phyloP scores from a whole-genome alignment of 2,113 vertebrate genomes.

The Crotophaga sulcirostris region DNA sequence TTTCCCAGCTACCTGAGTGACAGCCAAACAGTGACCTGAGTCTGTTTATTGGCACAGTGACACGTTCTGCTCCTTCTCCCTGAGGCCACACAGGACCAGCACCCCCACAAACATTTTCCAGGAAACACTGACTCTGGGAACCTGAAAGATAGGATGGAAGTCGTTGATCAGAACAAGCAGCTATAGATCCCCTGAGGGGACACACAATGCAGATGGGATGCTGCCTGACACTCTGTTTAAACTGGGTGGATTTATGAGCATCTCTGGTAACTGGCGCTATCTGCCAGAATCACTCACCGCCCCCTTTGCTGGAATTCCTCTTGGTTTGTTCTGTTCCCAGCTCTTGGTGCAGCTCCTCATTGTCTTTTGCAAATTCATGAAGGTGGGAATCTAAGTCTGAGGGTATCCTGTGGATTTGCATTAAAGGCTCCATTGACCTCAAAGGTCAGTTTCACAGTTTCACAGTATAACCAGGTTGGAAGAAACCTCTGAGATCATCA shows the following conservation, averaged over 20 bases:
- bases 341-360: background rate
- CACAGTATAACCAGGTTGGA: too few relatives aligned
- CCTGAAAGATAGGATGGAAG: background rate
- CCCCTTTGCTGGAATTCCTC: conserved; percentile 44
- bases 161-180: conserved; percentile 23
- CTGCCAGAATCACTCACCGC: conserved; percentile 16
- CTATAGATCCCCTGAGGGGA: conserved; percentile 15
- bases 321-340: conserved; percentile 45
- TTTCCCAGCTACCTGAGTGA: background rate
- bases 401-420: background rate
- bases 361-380: background rate
- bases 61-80: background rate
- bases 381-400: background rate
- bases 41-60: background rate
- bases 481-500: too few relatives aligned
- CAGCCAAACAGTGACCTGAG: background rate
- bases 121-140: conserved; percentile 36
- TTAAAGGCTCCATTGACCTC: background rate
- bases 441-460: too few relatives aligned
- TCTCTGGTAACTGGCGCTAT: conserved; percentile 55
- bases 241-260: conserved; percentile 63
- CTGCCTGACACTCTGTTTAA: conserved; percentile 65
- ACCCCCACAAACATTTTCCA: background rate
- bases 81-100: background rate
- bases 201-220: conserved; percentile 30